These are phyloP conservation scores for Ovis aries DNA, from an alignment of 2,113 vertebrate genomes.

Conservation along the genomic window ARS-UI_Ramb_v3.0 NC_056080.1:95498001-95498500, in stretches of 20 bases:
- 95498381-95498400: background rate
- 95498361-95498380: background rate
- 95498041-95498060: background rate
- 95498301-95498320: background rate
- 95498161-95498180: background rate
- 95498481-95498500: background rate
- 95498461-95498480: background rate
- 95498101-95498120: background rate
- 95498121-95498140: background rate
- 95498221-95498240: background rate
- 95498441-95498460: background rate
- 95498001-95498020: background rate
- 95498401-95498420: background rate
- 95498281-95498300: background rate
- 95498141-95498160: background rate
- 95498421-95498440: background rate
- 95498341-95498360: background rate
- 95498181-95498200: background rate
- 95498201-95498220: conserved; percentile 1
- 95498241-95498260: background rate
- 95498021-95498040: background rate
- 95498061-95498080: background rate
- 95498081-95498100: background rate
- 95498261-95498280: background rate
- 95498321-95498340: background rate